A percentile compares a stretch with the other conserved stretches of the same genome.
phyloP scores from a whole-genome alignment of 2,888 invertebrate species.

The Dinocampus coccinellae region DNA sequence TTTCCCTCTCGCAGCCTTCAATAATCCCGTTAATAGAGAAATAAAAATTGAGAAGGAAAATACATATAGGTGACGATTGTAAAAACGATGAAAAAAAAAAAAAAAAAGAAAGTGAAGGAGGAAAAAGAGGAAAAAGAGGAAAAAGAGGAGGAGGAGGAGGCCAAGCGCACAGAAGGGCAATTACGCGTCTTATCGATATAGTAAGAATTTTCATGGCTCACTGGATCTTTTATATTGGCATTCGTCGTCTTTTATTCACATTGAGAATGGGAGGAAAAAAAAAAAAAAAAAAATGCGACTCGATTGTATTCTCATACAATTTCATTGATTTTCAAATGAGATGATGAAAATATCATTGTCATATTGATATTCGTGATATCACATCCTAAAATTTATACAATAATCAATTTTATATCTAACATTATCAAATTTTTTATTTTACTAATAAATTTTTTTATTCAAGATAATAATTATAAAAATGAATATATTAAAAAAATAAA shows the following conservation, averaged over 20 bases:
- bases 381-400: neutral
- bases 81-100: neutral
- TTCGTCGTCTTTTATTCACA: neutral
- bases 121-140: too few relatives aligned
- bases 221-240: constrained; percentile 32
- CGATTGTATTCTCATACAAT: constrained; percentile 29
- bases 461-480: too few relatives aligned
- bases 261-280: neutral
- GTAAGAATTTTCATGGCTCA: constrained; percentile 33
- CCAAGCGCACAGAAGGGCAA: constrained; percentile 19
- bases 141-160: too few relatives aligned
- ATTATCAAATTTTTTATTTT: neutral
- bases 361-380: neutral
- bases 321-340: constrained; percentile 31
- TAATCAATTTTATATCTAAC: neutral
- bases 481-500: too few relatives aligned
- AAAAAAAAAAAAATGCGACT: constrained; percentile 10
- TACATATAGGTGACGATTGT: neutral
- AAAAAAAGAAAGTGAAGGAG: too few relatives aligned
- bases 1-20: neutral
- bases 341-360: constrained; percentile 30
- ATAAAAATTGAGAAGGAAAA: constrained; percentile 23
- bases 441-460: too few relatives aligned
- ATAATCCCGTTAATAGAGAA: constrained; percentile 15
- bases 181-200: constrained; percentile 28